These are phyloP conservation scores for Hydrolagus colliei DNA, from an alignment of 2,797 vertebrate species.

Conservation along the genomic window DNA sequence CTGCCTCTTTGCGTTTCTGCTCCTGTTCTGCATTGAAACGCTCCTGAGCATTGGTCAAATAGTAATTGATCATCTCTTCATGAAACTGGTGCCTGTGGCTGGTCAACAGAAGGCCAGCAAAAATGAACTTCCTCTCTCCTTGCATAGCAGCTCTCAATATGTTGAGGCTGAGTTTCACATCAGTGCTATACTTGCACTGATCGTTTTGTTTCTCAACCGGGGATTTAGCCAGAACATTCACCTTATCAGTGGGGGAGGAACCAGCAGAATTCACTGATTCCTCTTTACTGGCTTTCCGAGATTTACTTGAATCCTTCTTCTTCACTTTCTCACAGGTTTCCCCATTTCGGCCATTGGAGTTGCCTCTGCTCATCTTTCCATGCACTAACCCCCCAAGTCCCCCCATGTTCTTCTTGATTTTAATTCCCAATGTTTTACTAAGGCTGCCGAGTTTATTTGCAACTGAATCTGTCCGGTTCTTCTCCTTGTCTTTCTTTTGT, in stretches of 20 bases:
- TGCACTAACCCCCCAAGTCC: constrained; percentile 92
- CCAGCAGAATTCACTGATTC: constrained; percentile 76
- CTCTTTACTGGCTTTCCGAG: constrained; percentile 84
- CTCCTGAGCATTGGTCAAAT: constrained; percentile 90
- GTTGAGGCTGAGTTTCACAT: constrained; percentile 96
- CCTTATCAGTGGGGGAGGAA: constrained; percentile 87
- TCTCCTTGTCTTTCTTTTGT: constrained; percentile 91
- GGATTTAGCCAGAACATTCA: constrained; percentile 67
- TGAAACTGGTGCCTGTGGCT: constrained; percentile 97
- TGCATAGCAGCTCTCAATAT: constrained; percentile 97
- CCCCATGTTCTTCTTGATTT: constrained; percentile 97
- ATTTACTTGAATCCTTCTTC: constrained; percentile 69
- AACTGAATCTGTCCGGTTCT: constrained; percentile 84
- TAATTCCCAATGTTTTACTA: constrained; percentile 95
- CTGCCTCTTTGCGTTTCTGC: constrained; percentile 72
- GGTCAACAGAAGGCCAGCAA: constrained; percentile 89
- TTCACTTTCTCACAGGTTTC: constrained; percentile 57
- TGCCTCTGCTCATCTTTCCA: constrained; percentile 84
- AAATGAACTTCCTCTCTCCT: constrained; percentile 96
- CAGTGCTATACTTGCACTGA: constrained; percentile 95
- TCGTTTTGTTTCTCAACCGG: constrained; percentile 71
- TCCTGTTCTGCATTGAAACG: constrained; percentile 96
- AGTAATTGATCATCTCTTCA: constrained; percentile 97
- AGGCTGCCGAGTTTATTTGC: constrained; percentile 97
- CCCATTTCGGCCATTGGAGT: constrained; percentile 66